Conservation (phyloP, 2,113 vertebrate genomes). For the Ovis aries region DNA sequence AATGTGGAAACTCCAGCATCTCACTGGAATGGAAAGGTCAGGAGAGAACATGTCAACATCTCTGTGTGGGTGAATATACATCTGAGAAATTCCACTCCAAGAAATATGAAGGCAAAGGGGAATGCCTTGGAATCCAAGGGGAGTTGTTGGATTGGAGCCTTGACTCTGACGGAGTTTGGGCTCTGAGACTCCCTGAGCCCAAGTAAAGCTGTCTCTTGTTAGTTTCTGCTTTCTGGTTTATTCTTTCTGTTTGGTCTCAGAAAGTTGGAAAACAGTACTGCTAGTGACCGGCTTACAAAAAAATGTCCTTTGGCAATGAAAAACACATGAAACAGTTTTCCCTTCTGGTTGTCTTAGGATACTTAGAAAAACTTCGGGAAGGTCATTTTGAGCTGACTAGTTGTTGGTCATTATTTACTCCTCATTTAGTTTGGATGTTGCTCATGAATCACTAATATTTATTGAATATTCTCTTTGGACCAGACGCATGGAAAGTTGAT, state of each 20-base stretch:
- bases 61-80: constrained; percentile 36
- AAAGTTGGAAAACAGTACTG: not conserved
- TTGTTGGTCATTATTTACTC: not conserved
- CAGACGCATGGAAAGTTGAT: not conserved
- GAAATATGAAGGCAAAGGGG: not conserved
- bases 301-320: not conserved
- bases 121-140: not conserved
- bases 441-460: not conserved
- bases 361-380: constrained; percentile 1
- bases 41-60: not conserved
- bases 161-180: no score
- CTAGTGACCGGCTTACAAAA: not conserved
- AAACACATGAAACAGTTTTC: not conserved
- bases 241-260: not conserved
- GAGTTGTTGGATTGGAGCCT: not conserved
- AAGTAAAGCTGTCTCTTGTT: not conserved
- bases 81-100: constrained; percentile 31
- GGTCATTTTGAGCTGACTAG: not conserved
- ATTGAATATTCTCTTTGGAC: not conserved
- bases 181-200: not conserved
- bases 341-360: not conserved
- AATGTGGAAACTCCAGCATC: not conserved
- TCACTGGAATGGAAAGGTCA: constrained; percentile 47
- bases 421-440: not conserved
- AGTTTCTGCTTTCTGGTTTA: not conserved